phyloP scores from a whole-genome alignment of 2,797 vertebrate genomes.

The Sphaeramia orbicularis region DNA sequence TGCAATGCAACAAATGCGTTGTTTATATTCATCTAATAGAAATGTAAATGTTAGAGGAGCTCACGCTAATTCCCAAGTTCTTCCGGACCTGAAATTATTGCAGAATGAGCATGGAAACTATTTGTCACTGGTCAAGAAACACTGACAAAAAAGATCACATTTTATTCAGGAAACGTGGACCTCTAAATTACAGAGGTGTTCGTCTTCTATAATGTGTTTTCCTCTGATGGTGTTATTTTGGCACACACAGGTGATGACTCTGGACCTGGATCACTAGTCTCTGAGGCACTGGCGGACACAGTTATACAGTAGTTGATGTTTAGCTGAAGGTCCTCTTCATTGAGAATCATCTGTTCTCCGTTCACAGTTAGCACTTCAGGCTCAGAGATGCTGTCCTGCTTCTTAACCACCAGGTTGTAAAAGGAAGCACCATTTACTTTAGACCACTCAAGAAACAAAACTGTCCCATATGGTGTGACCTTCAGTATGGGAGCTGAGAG shows the following conservation, averaged over 20 bases:
- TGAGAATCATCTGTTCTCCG: conserved; percentile 49
- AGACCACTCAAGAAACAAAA: conserved; percentile 67
- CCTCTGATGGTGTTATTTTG: conserved; percentile 29
- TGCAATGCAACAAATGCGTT: conserved; percentile 1
- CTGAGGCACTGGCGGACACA: conserved; percentile 41
- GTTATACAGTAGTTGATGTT: conserved; percentile 66
- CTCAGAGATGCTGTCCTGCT: conserved; percentile 31
- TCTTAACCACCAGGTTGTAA: conserved; percentile 67
- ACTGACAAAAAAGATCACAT: conserved; percentile 24
- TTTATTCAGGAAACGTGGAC: conserved; percentile 3
- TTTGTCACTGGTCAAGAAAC: background rate
- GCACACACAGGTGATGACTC: conserved; percentile 66
- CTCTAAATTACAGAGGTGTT: background rate
- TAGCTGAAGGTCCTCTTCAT: conserved; percentile 57
- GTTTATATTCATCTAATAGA: background rate
- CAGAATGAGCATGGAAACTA: background rate
- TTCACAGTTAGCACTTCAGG: conserved; percentile 46
- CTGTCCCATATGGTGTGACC: conserved; percentile 25
- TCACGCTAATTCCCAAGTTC: background rate
- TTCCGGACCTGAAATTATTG: conserved; percentile 1
- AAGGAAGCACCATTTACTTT: conserved; percentile 33
- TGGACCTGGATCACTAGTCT: conserved; percentile 38
- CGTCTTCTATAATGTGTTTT: background rate
- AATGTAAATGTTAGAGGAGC: background rate
- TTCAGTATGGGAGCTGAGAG: conserved; percentile 50